phyloP scores from a whole-genome alignment of 2,113 vertebrate genomes.

The Cyprinodon variegatus region DNA sequence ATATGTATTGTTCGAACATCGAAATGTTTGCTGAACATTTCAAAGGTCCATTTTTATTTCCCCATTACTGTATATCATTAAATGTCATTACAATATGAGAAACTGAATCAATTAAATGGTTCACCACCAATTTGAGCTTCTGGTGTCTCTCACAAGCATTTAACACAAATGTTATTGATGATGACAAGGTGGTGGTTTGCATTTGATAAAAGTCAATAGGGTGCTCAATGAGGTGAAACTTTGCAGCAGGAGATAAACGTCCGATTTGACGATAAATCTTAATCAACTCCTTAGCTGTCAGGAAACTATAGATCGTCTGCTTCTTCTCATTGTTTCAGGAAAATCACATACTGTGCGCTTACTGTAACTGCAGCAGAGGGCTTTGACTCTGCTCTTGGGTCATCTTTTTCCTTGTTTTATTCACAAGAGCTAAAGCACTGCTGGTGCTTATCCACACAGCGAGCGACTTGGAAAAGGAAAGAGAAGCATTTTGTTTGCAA shows the following conservation, averaged over 20 bases:
- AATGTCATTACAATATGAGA: slow-evolving; percentile 5
- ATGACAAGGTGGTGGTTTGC: neutral
- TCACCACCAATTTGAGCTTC: slow-evolving; percentile 7
- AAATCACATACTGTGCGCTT: slow-evolving; percentile 64
- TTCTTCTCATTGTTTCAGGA: slow-evolving; percentile 36
- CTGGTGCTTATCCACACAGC: slow-evolving; percentile 47
- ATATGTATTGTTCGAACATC: slow-evolving; percentile 35
- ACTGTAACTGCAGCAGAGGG: slow-evolving; percentile 57
- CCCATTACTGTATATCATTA: neutral
- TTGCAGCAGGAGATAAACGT: slow-evolving; percentile 2
- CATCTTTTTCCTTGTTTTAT: slow-evolving; percentile 66
- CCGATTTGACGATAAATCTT: neutral
- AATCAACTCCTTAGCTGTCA: slow-evolving; percentile 30
- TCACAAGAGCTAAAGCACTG: slow-evolving; percentile 63
- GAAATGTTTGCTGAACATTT: slow-evolving; percentile 24
- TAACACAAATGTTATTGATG: slow-evolving; percentile 6
- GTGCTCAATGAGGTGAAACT: slow-evolving; percentile 17
- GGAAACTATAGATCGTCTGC: slow-evolving; percentile 39
- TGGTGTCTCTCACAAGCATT: slow-evolving; percentile 9
- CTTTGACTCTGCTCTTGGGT: slow-evolving; percentile 58
- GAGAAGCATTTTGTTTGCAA: slow-evolving; percentile 20
- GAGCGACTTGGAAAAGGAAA: slow-evolving; percentile 9
- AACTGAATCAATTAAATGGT: slow-evolving; percentile 6
- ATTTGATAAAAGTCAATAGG: slow-evolving; percentile 7
- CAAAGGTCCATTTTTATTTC: neutral